Conservation (phyloP, 2,888 invertebrate species). For the Noctuana brunneofusca region DNA sequence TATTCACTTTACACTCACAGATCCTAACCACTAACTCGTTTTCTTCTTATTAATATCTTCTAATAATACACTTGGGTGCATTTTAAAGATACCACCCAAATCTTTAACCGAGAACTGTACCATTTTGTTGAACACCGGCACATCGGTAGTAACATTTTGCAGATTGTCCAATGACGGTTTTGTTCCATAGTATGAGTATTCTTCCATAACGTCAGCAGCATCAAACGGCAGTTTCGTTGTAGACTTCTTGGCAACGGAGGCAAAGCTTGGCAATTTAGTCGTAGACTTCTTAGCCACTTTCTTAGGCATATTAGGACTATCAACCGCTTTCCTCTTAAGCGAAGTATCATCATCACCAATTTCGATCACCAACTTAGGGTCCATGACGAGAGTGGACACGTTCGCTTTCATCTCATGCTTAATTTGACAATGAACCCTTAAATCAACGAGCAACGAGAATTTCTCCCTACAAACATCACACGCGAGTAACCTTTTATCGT, state of each 20-base stretch:
- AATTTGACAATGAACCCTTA: conserved; percentile 51
- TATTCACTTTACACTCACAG: neutral
- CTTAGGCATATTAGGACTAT: conserved; percentile 39
- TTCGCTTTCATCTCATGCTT: conserved; percentile 40
- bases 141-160: conserved; percentile 71
- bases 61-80: conserved; percentile 75
- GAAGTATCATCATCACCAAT: conserved; percentile 38
- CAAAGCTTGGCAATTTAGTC: conserved; percentile 52
- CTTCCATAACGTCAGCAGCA: conserved; percentile 48
- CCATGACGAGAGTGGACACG: neutral
- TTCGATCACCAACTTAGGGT: conserved; percentile 12
- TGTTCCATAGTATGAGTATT: conserved; percentile 78
- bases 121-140: conserved; percentile 78
- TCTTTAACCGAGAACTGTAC: conserved; percentile 73
- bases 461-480: conserved; percentile 52
- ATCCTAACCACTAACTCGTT: neutral
- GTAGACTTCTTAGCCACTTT: conserved; percentile 63
- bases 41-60: conserved; percentile 49
- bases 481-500: conserved; percentile 44
- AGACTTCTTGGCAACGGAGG: conserved; percentile 72
- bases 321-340: conserved; percentile 39
- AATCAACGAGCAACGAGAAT: conserved; percentile 51
- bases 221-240: conserved; percentile 68
- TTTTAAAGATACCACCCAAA: conserved; percentile 76
- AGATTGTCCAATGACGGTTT: conserved; percentile 62